Percentiles rank a stretch among this genome's conserved stretches.
These are phyloP conservation scores for Polymixis lichenea DNA, from an alignment of 2,888 invertebrate genomes.

Conservation along the genomic window DNA sequence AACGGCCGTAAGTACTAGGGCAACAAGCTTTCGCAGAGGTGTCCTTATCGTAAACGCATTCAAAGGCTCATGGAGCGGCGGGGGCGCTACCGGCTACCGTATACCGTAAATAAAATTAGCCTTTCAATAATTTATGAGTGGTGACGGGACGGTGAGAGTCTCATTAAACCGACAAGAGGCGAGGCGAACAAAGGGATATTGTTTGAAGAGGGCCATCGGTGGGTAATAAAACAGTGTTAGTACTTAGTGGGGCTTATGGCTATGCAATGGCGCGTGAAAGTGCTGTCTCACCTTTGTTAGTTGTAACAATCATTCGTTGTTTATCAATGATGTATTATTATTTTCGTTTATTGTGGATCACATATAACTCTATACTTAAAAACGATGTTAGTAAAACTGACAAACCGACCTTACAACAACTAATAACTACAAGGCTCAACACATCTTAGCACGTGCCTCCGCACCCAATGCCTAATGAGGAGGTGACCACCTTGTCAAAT, in stretches of 20 bases:
- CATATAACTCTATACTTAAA: no score
- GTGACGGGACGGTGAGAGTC: constrained; percentile 65
- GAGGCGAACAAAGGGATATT: constrained; percentile 77
- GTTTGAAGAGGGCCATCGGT: constrained; percentile 69
- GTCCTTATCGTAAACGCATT: constrained; percentile 56
- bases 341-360: background rate
- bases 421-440: no score
- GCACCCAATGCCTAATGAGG: no score
- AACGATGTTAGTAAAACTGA: no score
- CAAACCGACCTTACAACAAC: no score
- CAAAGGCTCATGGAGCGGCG: constrained; percentile 25
- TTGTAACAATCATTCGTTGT: constrained; percentile 34
- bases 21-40: constrained; percentile 56
- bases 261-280: constrained; percentile 45
- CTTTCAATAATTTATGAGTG: constrained; percentile 72
- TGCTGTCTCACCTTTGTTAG: constrained; percentile 24
- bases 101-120: constrained; percentile 63
- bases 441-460: no score
- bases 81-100: constrained; percentile 31
- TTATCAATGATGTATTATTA: constrained; percentile 13
- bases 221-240: constrained; percentile 56
- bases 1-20: constrained; percentile 42
- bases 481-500: no score
- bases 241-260: constrained; percentile 40
- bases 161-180: constrained; percentile 72